A percentile compares a stretch with the other conserved stretches of the same genome.
Evolutionary conservation across 2,797 vertebrate genomes (phyloP).

Genomic region (Knipowitschia caucasica): DNA sequence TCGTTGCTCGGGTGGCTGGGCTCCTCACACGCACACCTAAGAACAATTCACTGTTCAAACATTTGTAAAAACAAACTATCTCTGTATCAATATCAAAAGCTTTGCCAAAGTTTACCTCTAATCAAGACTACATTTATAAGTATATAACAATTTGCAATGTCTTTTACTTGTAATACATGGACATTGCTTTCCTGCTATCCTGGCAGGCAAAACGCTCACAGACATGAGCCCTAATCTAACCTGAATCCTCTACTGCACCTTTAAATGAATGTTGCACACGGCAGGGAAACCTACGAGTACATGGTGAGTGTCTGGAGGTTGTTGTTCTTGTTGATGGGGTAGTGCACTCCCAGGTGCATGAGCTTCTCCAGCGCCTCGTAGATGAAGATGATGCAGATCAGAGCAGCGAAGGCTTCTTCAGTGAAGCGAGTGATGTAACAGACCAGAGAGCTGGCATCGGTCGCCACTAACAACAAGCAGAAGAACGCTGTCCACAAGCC

Average conservation of each 20-base stretch:
- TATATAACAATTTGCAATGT: too few species aligned
- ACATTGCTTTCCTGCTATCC: too few species aligned
- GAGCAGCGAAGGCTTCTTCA: conserved; percentile 95
- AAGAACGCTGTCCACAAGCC: conserved; percentile 96
- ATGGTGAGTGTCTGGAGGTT: conserved; percentile 86
- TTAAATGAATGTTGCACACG: background rate
- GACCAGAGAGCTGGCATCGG: conserved; percentile 96
- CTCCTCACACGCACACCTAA: conserved; percentile 88
- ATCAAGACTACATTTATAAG: too few species aligned
- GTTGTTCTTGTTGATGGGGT: conserved; percentile 96
- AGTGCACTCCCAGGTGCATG: conserved; percentile 90
- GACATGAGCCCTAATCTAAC: too few species aligned
- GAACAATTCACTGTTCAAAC: conserved; percentile 14
- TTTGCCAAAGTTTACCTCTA: too few species aligned
- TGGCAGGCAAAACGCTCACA: too few species aligned
- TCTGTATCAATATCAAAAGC: too few species aligned
- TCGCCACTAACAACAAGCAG: conserved; percentile 94
- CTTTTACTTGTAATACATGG: too few species aligned
- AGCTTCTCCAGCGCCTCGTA: conserved; percentile 99
- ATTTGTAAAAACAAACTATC: too few species aligned
- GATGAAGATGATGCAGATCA: conserved; percentile 99
- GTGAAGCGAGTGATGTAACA: conserved; percentile 99
- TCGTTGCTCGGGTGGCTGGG: conserved; percentile 88
- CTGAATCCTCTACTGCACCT: too few species aligned
- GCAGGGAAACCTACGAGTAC: conserved; percentile 1